Percentiles rank a stretch among this genome's conserved stretches.
phyloP scores from a whole-genome alignment of 2,888 invertebrate genomes.

The Cyrtodaria siliqua region DNA sequence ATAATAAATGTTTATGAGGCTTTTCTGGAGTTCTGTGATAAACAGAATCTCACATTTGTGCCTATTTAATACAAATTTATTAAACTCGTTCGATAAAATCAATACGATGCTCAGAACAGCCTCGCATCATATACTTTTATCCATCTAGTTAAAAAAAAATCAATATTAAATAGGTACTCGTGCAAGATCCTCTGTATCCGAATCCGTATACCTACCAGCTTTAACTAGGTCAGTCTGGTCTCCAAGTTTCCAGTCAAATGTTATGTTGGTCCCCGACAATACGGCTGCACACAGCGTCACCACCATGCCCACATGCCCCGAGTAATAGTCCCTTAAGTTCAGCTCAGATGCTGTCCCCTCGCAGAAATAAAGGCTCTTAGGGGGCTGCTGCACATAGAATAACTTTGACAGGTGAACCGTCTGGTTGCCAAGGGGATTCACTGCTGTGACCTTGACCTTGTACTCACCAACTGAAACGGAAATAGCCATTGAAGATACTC shows the following conservation, averaged over 20 bases:
- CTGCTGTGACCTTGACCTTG: slow-evolving; percentile 79
- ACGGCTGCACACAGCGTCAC: slow-evolving; percentile 69
- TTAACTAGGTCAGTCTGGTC: slow-evolving; percentile 74
- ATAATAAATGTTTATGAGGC: no score
- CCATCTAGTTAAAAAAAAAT: no score
- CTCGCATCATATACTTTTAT: no score
- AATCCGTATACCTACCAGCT: slow-evolving; percentile 46
- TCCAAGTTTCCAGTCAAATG: slow-evolving; percentile 83
- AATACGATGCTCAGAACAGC: no score
- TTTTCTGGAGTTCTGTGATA: no score
- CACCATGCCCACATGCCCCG: slow-evolving; percentile 69
- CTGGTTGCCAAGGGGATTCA: slow-evolving; percentile 78
- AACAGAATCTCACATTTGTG: no score
- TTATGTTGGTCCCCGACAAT: slow-evolving; percentile 78
- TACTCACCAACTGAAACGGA: slow-evolving; percentile 81
- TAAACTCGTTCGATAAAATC: no score
- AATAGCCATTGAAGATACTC: no score
- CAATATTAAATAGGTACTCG: no score
- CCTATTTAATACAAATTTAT: no score
- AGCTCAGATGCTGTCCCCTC: slow-evolving; percentile 1
- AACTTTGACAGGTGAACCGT: slow-evolving; percentile 68
- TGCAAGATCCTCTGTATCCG: no score
- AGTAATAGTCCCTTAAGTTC: slow-evolving; percentile 24
- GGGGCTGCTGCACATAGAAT: slow-evolving; percentile 81
- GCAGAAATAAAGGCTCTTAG: slow-evolving; percentile 66